Base-by-base conservation (phyloP, 2,888 invertebrate species). In the Plebejus argus region DNA sequence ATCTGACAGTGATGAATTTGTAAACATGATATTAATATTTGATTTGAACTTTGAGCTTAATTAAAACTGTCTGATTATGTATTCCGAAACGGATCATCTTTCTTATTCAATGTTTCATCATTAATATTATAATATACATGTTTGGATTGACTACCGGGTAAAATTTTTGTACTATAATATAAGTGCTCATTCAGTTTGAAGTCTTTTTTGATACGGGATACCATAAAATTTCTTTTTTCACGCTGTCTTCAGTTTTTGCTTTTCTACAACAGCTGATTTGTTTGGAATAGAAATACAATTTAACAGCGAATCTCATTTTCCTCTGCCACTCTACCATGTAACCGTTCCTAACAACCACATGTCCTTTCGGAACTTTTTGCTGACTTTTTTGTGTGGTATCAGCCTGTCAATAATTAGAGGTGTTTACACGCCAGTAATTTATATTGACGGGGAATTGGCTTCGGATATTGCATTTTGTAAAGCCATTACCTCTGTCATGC, bases 351-450 rank as follows among this genome's bases (percentile, higher is more conserved):
- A 70, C 39, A 71, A 20, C 71, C 71, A 71, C 71, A 71, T 20
- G 71, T n/a, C 28, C 53, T 61, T 71, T 61, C 58, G 72, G 58
- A 45, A 58, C 58, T 76, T 77, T 77, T 77, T 77, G 77, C 35
- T 39, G 23, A 18, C 23, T 74, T 72, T 71, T 72, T 72, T 70
- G 33, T 70, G 18, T 39, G 18, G 70, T 35, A 71, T 56, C 77
- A 70, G 35, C 53, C 66, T 77, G 70, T 77, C 39, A 28, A 79
- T 79, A 78, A 80, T 79, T 72, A 79, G 77, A 76, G 78, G 81
- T 82, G 81, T 83, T 84, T 84, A 83, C 83, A 83, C 83, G 80
- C 81, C 83, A 84, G 83, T 83, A 84, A 82, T 82, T 82, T 81
- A 82, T 80, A 82, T 81, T 80, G 77, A 80, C 82, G 81, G 78